These are phyloP conservation scores for Tauraco erythrolophus DNA, from an alignment of 2,113 vertebrate genomes.

Conservation along the genomic window DNA sequence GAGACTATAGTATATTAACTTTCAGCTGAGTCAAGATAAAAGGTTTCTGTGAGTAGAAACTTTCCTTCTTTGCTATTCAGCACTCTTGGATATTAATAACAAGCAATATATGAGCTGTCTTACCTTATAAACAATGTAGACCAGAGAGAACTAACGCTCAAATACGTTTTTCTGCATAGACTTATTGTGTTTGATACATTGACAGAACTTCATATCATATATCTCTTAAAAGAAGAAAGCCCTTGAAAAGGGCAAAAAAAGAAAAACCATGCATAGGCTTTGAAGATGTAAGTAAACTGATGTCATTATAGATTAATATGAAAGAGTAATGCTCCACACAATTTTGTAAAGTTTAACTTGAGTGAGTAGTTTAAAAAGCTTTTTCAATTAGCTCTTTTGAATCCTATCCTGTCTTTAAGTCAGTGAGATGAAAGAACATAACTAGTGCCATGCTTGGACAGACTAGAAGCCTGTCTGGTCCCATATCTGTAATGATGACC, in stretches of 20 bases:
- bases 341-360: not conserved
- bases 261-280: not conserved
- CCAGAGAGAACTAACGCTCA: conserved; percentile 29
- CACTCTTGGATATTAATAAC: conserved; percentile 58
- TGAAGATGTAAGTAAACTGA: not conserved
- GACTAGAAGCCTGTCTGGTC: not conserved
- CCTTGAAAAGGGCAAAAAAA: not conserved
- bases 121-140: conserved; percentile 55
- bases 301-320: not conserved
- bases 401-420: not conserved
- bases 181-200: conserved; percentile 29
- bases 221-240: conserved; percentile 18
- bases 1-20: conserved; percentile 67
- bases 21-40: conserved; percentile 58
- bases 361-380: not conserved
- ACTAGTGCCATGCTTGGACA: not conserved
- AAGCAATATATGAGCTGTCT: conserved; percentile 51
- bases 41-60: conserved; percentile 39
- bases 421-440: not conserved
- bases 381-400: not conserved
- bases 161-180: conserved; percentile 29
- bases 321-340: not conserved
- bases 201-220: conserved; percentile 17
- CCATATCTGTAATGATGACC: not conserved
- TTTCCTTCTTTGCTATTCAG: conserved; percentile 48